Conservation (phyloP, 2,113 vertebrate species). For the Grallaria varia region DNA sequence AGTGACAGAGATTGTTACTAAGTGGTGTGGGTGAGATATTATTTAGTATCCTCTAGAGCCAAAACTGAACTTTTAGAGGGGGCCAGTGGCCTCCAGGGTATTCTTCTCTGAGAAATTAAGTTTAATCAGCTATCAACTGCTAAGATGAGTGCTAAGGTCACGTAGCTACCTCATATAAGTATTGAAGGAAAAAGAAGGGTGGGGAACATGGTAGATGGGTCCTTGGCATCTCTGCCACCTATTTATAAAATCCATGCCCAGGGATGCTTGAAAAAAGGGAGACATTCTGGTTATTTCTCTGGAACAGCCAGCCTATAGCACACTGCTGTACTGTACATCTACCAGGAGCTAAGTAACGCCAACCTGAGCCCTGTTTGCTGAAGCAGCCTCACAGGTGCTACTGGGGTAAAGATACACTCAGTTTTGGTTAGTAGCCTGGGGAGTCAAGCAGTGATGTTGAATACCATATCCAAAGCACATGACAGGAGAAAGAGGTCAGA, state of each 20-base stretch:
- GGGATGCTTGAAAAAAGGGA: background rate
- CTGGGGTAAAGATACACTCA: background rate
- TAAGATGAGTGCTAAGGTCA: background rate
- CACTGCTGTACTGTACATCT: fast-evolving
- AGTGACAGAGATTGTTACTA: background rate
- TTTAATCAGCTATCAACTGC: background rate
- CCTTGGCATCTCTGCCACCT: background rate
- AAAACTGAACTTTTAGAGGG: background rate
- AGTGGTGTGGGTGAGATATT: background rate
- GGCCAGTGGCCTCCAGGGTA: background rate
- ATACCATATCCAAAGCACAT: background rate
- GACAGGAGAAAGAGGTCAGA: background rate
- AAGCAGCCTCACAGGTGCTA: background rate
- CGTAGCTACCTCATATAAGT: background rate
- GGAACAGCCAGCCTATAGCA: background rate
- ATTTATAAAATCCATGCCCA: background rate
- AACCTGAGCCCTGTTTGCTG: background rate
- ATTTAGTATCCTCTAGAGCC: background rate
- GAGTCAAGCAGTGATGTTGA: background rate
- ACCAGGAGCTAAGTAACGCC: background rate
- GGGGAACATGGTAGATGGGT: background rate
- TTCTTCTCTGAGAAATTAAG: background rate
- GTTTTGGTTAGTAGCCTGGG: background rate
- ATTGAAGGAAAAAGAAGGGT: fast-evolving
- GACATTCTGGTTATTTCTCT: background rate